phyloP scores from a whole-genome alignment of 2,797 vertebrate genomes.

The Amazonetta brasiliensis region DNA sequence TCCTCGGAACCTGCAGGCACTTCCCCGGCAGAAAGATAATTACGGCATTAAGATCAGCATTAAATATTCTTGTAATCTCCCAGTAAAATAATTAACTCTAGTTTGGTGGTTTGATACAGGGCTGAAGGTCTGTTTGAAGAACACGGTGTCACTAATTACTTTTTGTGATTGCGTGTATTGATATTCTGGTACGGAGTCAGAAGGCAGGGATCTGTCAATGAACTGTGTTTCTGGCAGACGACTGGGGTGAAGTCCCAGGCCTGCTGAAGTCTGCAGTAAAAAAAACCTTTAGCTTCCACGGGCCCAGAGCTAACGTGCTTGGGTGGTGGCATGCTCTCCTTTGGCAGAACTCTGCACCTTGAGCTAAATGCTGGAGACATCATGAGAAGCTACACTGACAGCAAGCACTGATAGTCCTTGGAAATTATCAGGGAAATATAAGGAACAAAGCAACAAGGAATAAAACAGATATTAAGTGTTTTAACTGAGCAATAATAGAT shows the following conservation, averaged over 20 bases:
- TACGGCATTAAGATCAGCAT: neutral
- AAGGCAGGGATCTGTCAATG: neutral
- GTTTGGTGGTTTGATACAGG: neutral
- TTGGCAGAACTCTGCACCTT: neutral
- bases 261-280: neutral
- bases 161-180: neutral
- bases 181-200: neutral
- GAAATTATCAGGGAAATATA: neutral
- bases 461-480: neutral
- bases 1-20: neutral
- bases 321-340: neutral
- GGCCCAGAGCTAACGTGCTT: accelerated
- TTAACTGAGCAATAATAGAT: neutral
- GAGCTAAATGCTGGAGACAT: neutral
- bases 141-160: neutral
- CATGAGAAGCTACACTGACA: neutral
- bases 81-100: constrained; percentile 6
- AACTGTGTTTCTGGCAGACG: neutral
- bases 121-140: constrained; percentile 20
- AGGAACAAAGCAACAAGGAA: neutral
- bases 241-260: neutral
- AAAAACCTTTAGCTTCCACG: neutral
- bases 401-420: neutral
- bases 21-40: neutral
- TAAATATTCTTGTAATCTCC: neutral